A percentile compares a stretch with the other conserved stretches of the same genome.
phyloP scores from a whole-genome alignment of 2,888 invertebrate species.

The Celastrina argiolus region DNA sequence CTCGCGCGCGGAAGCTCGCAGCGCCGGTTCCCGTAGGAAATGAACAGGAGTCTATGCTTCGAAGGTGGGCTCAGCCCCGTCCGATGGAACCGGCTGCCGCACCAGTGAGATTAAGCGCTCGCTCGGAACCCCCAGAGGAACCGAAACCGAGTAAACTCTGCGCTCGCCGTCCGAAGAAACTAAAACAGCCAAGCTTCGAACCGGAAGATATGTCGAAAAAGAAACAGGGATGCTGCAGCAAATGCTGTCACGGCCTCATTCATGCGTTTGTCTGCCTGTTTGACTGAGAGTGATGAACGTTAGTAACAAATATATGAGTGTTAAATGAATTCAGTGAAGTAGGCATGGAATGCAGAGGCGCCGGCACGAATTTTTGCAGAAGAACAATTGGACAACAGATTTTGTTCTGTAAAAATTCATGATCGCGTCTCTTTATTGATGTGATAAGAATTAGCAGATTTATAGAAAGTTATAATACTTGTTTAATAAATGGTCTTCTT shows the following conservation, averaged over 20 bases:
- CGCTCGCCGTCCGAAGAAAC: constrained; percentile 55
- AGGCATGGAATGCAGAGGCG: neutral
- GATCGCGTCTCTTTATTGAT: constrained; percentile 21
- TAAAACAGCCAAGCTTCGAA: constrained; percentile 62
- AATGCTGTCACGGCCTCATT: constrained; percentile 70
- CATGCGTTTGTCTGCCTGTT: constrained; percentile 75
- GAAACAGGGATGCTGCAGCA: constrained; percentile 67
- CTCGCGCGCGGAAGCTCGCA: constrained; percentile 60
- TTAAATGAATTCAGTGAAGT: neutral
- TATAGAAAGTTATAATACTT: constrained; percentile 3
- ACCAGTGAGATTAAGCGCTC: constrained; percentile 64
- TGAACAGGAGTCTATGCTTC: constrained; percentile 64
- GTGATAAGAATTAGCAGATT: constrained; percentile 26
- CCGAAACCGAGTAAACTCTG: constrained; percentile 57
- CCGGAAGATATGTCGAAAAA: constrained; percentile 54
- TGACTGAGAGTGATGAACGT: constrained; percentile 53
- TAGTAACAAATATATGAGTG: constrained; percentile 6
- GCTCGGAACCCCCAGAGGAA: constrained; percentile 59
- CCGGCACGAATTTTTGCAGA: neutral
- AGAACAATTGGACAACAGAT: neutral
- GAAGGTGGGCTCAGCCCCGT: constrained; percentile 65
- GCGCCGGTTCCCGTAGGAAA: constrained; percentile 68
- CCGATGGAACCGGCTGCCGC: constrained; percentile 61
- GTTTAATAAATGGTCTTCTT: constrained; percentile 4
- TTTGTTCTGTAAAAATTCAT: neutral